Percentiles rank a stretch among this genome's conserved stretches.
phyloP scores from a whole-genome alignment of 2,113 vertebrate genomes.

The Sterna hirundo region DNA sequence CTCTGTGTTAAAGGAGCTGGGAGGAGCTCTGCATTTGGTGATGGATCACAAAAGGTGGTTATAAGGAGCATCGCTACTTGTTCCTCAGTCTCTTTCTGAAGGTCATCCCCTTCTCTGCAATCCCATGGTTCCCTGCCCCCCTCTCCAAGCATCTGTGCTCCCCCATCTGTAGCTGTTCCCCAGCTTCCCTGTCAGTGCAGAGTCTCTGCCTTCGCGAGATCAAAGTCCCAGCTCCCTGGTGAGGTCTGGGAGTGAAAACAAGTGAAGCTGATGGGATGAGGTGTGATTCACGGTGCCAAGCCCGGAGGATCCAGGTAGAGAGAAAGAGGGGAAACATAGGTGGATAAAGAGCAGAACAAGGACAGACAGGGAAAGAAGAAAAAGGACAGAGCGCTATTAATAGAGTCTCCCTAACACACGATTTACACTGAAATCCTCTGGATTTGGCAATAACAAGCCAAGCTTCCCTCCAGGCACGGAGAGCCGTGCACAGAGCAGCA shows the following conservation, averaged over 20 bases:
- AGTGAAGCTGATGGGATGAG: neutral
- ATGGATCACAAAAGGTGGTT: neutral
- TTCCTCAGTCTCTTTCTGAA: neutral
- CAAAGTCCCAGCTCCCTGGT: neutral
- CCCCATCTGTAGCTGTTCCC: neutral
- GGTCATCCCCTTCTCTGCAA: neutral
- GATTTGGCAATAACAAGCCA: conserved; percentile 35
- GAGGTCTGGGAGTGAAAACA: neutral
- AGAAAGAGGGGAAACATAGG: neutral
- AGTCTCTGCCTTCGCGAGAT: neutral
- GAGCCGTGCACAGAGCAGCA: neutral
- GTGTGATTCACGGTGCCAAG: neutral
- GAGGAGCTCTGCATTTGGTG: neutral
- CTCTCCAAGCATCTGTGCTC: neutral
- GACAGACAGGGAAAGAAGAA: neutral
- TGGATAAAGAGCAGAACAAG: neutral
- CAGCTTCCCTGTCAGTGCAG: neutral
- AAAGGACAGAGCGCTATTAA: neutral
- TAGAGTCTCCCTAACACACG: neutral
- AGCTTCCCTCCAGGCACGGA: neutral
- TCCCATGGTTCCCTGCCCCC: fast-evolving
- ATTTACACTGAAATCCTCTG: neutral
- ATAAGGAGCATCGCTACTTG: neutral
- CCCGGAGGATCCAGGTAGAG: neutral
- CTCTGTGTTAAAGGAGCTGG: neutral